Percentiles rank a stretch among this genome's conserved stretches.
Conservation (phyloP, 2,888 invertebrate species). For the Carabus problematicus region DNA sequence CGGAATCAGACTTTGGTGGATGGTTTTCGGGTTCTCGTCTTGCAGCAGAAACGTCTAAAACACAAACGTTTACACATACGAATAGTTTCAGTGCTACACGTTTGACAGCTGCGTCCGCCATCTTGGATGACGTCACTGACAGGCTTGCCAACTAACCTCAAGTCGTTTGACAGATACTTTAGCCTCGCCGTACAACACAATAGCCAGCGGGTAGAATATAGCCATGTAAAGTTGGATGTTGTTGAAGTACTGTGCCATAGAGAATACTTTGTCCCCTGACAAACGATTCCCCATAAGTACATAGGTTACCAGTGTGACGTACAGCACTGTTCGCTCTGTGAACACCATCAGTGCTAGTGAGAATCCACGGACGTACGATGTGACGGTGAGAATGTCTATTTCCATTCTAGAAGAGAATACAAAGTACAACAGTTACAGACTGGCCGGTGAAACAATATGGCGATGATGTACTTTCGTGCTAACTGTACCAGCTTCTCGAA, state of each 20-base stretch:
- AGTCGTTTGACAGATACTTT: conserved; percentile 69
- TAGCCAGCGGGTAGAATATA: conserved; percentile 69
- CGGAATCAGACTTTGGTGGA: conserved; percentile 49
- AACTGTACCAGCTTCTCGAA: conserved; percentile 69
- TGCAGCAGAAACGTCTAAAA: conserved; percentile 57
- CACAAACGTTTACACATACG: too few species aligned
- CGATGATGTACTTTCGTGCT: conserved; percentile 64
- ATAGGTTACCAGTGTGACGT: conserved; percentile 79
- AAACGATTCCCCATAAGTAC: conserved; percentile 69
- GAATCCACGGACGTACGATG: conserved; percentile 72
- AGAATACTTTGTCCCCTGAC: conserved; percentile 73
- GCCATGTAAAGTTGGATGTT: conserved; percentile 72
- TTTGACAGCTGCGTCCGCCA: neutral
- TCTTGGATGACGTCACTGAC: conserved; percentile 2
- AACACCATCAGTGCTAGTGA: conserved; percentile 74
- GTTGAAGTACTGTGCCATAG: conserved; percentile 80
- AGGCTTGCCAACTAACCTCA: conserved; percentile 59
- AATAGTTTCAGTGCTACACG: too few species aligned
- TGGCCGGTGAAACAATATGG: neutral
- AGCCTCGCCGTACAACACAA: conserved; percentile 69
- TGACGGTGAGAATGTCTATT: conserved; percentile 70
- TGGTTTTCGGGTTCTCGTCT: conserved; percentile 55
- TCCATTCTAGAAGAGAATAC: conserved; percentile 65
- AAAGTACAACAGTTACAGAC: conserved; percentile 14
- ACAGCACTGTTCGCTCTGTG: conserved; percentile 84